A percentile compares a stretch with the other conserved stretches of the same genome.
Evolutionary conservation across 2,888 invertebrate species (phyloP).

Genomic region (Ennomos erosarius): DNA sequence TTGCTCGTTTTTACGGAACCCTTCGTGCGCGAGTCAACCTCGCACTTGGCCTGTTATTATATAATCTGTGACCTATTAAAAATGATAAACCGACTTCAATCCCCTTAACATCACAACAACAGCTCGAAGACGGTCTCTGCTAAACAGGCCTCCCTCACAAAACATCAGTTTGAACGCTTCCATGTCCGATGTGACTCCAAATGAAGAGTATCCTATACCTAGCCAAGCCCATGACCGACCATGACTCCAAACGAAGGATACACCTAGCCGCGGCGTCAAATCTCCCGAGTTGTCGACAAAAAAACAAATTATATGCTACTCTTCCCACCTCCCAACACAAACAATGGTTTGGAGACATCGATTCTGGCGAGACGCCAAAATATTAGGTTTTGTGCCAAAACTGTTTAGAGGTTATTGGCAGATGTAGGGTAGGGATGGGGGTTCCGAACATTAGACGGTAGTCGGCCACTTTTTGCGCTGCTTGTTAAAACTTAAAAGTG

Average conservation of each 20-base stretch:
- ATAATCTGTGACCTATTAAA: too few relatives aligned
- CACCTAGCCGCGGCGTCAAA: neutral
- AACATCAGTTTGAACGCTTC: too few relatives aligned
- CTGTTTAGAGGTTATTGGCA: constrained; percentile 55
- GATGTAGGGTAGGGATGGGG: constrained; percentile 34
- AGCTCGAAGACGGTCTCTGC: too few relatives aligned
- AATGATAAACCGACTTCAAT: too few relatives aligned
- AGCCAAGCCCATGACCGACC: constrained; percentile 6
- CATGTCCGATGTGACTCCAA: too few relatives aligned
- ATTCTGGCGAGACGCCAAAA: constrained; percentile 17
- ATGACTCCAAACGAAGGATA: constrained; percentile 10
- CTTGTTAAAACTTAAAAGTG: too few relatives aligned
- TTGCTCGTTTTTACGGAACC: too few relatives aligned
- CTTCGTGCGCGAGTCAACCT: too few relatives aligned
- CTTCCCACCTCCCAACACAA: constrained; percentile 7
- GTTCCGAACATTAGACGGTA: constrained; percentile 1
- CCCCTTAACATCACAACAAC: too few relatives aligned
- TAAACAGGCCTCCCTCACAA: too few relatives aligned
- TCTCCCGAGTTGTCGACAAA: constrained; percentile 1
- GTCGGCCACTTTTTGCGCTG: constrained; percentile 5
- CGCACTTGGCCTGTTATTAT: too few relatives aligned
- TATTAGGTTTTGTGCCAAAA: constrained; percentile 44
- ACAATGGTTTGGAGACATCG: constrained; percentile 22
- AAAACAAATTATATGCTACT: neutral
- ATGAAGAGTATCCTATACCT: too few relatives aligned